phyloP scores from a whole-genome alignment of 92 coral and sea anemone species.

The Phenganax stokvisi region DNA sequence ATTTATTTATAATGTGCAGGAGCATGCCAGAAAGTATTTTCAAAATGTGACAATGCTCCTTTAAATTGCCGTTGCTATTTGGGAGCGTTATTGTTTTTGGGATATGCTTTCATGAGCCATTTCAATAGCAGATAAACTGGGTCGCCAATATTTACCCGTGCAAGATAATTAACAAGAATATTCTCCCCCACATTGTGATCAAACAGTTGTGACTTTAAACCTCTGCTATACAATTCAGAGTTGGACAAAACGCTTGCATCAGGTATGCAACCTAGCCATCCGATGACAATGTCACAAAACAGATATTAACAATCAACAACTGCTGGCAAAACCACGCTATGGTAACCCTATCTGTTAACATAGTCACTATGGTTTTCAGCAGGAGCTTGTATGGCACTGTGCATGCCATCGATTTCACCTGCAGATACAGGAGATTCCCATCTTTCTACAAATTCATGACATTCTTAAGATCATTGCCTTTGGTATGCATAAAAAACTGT shows the following conservation, averaged over 20 bases:
- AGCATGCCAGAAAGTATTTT: no score
- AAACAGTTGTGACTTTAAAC: conserved; percentile 41
- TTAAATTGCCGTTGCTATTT: conserved; percentile 43
- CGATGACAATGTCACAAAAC: conserved; percentile 41
- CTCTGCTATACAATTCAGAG: conserved; percentile 44
- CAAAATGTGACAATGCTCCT: no score
- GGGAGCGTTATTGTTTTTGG: conserved; percentile 41
- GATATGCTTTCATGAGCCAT: conserved; percentile 50
- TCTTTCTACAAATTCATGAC: conserved; percentile 24
- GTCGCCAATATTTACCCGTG: conserved; percentile 40
- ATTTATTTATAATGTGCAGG: no score
- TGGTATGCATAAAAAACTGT: conserved; percentile 1
- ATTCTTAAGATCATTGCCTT: conserved; percentile 33
- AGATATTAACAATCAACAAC: conserved; percentile 34
- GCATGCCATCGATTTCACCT: conserved; percentile 38
- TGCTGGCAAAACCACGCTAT: conserved; percentile 33
- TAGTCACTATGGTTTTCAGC: conserved; percentile 27
- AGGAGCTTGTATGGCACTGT: conserved; percentile 41
- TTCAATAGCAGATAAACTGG: conserved; percentile 40
- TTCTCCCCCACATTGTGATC: conserved; percentile 34
- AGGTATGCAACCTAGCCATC: conserved; percentile 54
- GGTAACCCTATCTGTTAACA: conserved; percentile 42
- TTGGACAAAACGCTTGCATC: conserved; percentile 53
- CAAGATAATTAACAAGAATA: conserved; percentile 42
- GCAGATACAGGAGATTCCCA: conserved; percentile 44